phyloP scores from a whole-genome alignment of 2,113 vertebrate species.

The Ciconia stormi region DNA sequence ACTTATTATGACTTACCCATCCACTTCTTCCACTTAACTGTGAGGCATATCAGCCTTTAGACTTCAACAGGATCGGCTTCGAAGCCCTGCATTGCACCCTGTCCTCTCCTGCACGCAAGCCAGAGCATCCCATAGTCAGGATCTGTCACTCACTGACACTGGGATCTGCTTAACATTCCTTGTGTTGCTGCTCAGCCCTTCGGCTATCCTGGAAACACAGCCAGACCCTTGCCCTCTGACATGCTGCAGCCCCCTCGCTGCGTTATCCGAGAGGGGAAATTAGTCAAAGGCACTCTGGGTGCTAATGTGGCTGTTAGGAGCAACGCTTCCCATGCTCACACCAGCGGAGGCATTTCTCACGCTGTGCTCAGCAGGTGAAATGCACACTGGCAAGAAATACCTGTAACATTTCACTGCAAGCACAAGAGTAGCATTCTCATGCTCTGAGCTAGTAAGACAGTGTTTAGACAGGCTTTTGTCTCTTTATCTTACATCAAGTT shows the following conservation, averaged over 20 bases:
- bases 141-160: background rate
- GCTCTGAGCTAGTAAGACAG: background rate
- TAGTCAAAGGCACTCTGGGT: background rate
- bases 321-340: background rate
- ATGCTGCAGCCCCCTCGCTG: background rate
- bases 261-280: background rate
- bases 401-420: background rate
- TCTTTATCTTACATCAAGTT: background rate
- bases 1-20: background rate
- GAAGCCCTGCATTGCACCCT: background rate
- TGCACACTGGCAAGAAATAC: background rate
- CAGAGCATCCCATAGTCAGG: background rate
- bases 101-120: background rate
- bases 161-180: background rate
- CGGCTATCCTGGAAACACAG: rapidly evolving
- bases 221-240: background rate
- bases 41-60: background rate
- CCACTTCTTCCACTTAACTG: background rate
- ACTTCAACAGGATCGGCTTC: background rate
- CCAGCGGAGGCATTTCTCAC: background rate
- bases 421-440: background rate
- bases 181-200: background rate
- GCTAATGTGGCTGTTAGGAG: background rate
- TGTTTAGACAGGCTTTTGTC: background rate
- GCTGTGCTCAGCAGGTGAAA: background rate